Base-by-base conservation (phyloP, 2,888 invertebrate species). In the Nemurella pictetii region DNA sequence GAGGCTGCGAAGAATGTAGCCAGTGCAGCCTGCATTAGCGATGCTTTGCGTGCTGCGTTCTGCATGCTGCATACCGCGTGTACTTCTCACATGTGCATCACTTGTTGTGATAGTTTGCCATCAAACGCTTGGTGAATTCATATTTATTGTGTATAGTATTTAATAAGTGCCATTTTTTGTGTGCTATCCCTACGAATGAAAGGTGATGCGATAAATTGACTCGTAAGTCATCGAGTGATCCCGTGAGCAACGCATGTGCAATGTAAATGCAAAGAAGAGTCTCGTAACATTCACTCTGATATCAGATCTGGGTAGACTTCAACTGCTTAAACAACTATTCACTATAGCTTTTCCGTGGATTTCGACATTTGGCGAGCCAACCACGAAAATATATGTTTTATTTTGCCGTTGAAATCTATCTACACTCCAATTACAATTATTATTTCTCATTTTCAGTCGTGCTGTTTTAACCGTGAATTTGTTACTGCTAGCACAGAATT, bases 71-170 rank as follows among this genome's bases (percentile, higher is more conserved):
- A 83, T 30, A 74, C 55, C 30, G 75, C 30, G 78, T 35, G 27
- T 36, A 25, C n/a, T 20, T 25, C 30, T 30, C 32, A 28, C 4
- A 28, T 82, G 82, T 72, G 55, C 82, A 55, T 82, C 27, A 78
- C 27, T 55, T 72, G 81, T 84, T 84, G 84, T 84, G 84, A 84
- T 84, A 84, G 78, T 80, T 84, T 84, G 84, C 84, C 80, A 80
- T 36, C 35, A 74, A 84, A 29, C 83, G 36, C 32, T 84, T 80
- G 80, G 80, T 35, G 30, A 78, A 83, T 83, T 83, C 55, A 55
- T 55, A 55, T 55, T 55, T 55, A 55, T 55, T 29, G 74, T 74
- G 73, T 83, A 78, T 28, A 25, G 74, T 74, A 28, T 28, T 27
- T 27, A 55, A 28, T 26, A 55, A 55, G 82, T 82, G 82, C 82